phyloP scores from a whole-genome alignment of 2,113 vertebrate species.

The Gadus chalcogrammus region DNA sequence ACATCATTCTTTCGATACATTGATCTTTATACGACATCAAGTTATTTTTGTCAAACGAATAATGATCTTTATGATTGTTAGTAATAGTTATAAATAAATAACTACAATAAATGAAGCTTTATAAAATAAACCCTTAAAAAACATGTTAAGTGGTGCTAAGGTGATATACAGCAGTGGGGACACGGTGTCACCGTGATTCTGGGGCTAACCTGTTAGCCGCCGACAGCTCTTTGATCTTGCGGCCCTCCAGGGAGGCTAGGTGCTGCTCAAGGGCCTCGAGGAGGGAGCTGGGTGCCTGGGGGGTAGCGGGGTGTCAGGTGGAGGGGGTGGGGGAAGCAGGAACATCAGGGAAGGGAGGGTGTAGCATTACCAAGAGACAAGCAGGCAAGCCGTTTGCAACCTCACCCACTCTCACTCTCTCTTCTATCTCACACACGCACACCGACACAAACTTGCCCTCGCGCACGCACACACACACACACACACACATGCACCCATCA shows the following conservation, averaged over 20 bases:
- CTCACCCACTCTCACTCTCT: slow-evolving; percentile 28
- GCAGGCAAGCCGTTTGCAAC: slow-evolving; percentile 28
- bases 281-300: slow-evolving; percentile 87
- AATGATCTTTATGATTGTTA: too few relatives aligned
- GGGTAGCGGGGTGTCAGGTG: slow-evolving; percentile 17
- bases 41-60: too few relatives aligned
- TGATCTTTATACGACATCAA: too few relatives aligned
- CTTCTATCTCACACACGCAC: background rate
- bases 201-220: slow-evolving; percentile 79
- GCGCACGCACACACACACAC: slow-evolving; percentile 14
- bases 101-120: too few relatives aligned
- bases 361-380: slow-evolving; percentile 36
- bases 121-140: too few relatives aligned
- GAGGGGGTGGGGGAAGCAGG: slow-evolving; percentile 6
- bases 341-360: slow-evolving; percentile 9
- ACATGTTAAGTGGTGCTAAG: too few relatives aligned
- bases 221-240: slow-evolving; percentile 85
- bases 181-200: background rate
- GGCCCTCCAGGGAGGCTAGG: slow-evolving; percentile 90
- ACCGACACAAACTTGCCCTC: slow-evolving; percentile 26
- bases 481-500: slow-evolving; percentile 10
- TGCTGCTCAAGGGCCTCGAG: slow-evolving; percentile 93
- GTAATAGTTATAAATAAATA: too few relatives aligned
- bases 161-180: background rate
- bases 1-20: too few relatives aligned